These are phyloP conservation scores for Reticulitermes lucifugus DNA, from an alignment of 2,888 invertebrate genomes.

Conservation along the genomic window DNA sequence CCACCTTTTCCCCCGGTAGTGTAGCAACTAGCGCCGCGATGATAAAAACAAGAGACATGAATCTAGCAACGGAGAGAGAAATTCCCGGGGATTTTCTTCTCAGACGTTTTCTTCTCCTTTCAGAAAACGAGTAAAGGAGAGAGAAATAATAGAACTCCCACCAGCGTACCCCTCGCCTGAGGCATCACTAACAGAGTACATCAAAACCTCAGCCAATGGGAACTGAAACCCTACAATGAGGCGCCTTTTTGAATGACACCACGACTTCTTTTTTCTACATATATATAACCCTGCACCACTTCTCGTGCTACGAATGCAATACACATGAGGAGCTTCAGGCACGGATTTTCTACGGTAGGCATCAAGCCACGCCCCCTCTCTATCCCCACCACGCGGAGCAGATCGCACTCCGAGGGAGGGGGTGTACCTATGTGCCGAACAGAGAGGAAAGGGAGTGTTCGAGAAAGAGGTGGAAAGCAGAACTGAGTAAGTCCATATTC, in stretches of 20 bases:
- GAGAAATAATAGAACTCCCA: background rate
- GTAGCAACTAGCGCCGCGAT: background rate
- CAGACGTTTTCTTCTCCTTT: background rate
- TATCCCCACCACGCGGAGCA: constrained; percentile 1
- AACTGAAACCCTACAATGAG: constrained; percentile 7
- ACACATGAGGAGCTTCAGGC: constrained; percentile 31
- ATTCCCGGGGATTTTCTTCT: constrained; percentile 14
- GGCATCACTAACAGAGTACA: constrained; percentile 23
- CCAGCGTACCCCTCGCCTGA: background rate
- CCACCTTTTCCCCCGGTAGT: background rate
- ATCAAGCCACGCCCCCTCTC: constrained; percentile 18
- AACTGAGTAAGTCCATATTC: background rate
- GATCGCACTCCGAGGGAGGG: constrained; percentile 8
- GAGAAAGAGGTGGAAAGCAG: constrained; percentile 2
- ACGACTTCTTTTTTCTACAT: background rate
- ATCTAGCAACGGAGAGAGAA: background rate
- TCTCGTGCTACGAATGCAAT: background rate
- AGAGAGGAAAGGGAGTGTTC: background rate
- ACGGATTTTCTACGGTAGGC: constrained; percentile 19
- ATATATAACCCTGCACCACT: background rate
- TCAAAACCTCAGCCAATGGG: constrained; percentile 26
- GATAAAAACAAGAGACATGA: constrained; percentile 17
- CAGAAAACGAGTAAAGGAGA: background rate
- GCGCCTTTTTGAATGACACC: constrained; percentile 28
- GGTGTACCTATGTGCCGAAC: background rate